Percentiles rank a stretch among this genome's conserved stretches.
phyloP scores from a whole-genome alignment of 2,888 invertebrate genomes.

The Synergus japonicus region DNA sequence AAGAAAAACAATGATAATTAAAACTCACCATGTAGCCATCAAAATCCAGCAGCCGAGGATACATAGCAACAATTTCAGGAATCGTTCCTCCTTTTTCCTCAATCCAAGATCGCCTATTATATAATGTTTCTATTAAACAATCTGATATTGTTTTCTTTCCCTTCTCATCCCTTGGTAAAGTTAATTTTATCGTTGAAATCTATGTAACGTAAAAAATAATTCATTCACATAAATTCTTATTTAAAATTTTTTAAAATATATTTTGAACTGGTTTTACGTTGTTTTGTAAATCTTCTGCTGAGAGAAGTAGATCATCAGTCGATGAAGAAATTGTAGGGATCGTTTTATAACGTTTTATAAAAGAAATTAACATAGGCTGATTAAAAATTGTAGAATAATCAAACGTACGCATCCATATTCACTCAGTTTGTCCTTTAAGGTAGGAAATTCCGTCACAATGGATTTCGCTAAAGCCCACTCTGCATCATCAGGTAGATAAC shows the following conservation, averaged over 20 bases:
- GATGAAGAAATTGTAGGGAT: not conserved
- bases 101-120: constrained; percentile 11
- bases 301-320: not conserved
- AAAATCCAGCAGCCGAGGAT: constrained; percentile 21
- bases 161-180: constrained; percentile 19
- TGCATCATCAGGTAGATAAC: not conserved
- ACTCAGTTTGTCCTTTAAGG: not conserved
- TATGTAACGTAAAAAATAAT: not conserved
- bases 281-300: not conserved
- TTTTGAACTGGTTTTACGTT: not conserved
- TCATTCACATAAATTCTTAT: too few species aligned
- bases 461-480: constrained; percentile 21
- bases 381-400: not conserved
- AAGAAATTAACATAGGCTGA: not conserved
- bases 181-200: too few species aligned
- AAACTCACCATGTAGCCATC: constrained; percentile 13
- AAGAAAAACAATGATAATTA: not conserved
- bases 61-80: constrained; percentile 8
- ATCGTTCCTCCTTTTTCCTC: not conserved
- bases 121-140: not conserved
- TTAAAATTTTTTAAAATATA: not conserved
- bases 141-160: not conserved
- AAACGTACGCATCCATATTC: constrained; percentile 33
- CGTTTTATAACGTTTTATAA: not conserved
- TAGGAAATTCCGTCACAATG: constrained; percentile 13